Conservation (phyloP, 37 sponge, comb jelly and placozoan genomes). For the Geodia barretti region DNA sequence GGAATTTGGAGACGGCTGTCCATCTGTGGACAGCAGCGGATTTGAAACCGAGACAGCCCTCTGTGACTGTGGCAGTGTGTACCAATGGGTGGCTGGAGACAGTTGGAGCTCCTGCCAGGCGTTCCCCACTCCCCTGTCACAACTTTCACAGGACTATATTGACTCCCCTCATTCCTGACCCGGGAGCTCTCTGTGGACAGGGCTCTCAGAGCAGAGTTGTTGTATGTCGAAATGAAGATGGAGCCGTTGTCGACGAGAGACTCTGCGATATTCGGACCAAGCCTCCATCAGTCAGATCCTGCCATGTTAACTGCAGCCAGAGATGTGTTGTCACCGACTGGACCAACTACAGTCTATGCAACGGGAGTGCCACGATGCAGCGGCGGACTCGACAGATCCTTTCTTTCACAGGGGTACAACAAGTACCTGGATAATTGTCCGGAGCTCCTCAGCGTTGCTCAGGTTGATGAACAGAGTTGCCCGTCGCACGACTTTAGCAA, state of each 20-base stretch:
- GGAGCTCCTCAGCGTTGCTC: background rate
- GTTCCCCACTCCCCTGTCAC: background rate
- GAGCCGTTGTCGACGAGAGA: background rate
- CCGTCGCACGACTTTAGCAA: background rate
- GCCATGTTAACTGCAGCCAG: background rate
- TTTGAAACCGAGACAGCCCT: background rate
- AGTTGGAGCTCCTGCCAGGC: slow-evolving; percentile 11
- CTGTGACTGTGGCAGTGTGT: background rate
- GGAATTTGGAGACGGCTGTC: slow-evolving; percentile 2
- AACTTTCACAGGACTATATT: background rate
- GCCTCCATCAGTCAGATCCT: background rate
- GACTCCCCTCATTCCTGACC: background rate
- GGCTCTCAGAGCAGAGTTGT: slow-evolving; percentile 26
- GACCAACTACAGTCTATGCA: slow-evolving; percentile 13
- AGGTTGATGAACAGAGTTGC: background rate
- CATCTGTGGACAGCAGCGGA: slow-evolving; percentile 10
- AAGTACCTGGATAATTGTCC: slow-evolving; percentile 6
- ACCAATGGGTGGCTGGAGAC: background rate
- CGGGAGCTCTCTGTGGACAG: slow-evolving; percentile 11
- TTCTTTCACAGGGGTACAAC: background rate
- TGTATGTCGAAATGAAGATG: background rate
- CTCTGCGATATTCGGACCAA: background rate
- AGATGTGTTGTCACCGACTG: slow-evolving; percentile 30
- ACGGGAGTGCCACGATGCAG: background rate
- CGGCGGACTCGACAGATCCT: slow-evolving; percentile 26